Percentiles rank a stretch among this genome's conserved stretches.
phyloP scores from a whole-genome alignment of 2,113 vertebrate species.

The Mus musculus region GRCm39 chr6:28632001-28632500 shows the following conservation, averaged over 20 bases:
- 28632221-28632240: not conserved
- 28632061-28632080: not conserved
- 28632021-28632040: not conserved
- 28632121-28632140: not conserved
- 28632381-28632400: not conserved
- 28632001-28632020: slow-evolving; percentile 9
- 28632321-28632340: not conserved
- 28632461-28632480: no score
- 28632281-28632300: not conserved
- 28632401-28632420: no score
- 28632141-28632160: not conserved
- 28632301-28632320: not conserved
- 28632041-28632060: not conserved
- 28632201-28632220: not conserved
- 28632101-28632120: slow-evolving; percentile 17
- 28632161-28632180: not conserved
- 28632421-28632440: no score
- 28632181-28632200: not conserved
- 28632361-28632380: not conserved
- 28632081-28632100: not conserved
- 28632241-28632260: not conserved
- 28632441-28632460: no score
- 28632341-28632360: not conserved
- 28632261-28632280: not conserved
- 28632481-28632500: no score